A percentile compares a stretch with the other conserved stretches of the same genome.
Evolutionary conservation across 2,797 vertebrate species (phyloP).

Genomic region (Moxostoma hubbsi): DNA sequence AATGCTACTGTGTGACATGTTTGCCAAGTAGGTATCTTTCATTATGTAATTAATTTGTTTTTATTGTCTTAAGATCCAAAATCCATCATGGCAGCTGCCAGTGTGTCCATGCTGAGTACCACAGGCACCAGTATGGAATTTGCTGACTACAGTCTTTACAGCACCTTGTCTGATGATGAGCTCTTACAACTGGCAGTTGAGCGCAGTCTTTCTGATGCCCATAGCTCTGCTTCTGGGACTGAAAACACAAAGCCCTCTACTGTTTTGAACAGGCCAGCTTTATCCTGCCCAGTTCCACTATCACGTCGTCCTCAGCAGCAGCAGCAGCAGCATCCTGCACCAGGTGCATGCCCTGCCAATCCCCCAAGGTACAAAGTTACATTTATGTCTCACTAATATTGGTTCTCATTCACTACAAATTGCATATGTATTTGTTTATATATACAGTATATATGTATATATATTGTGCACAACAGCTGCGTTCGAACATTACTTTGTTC

Average conservation of each 20-base stretch:
- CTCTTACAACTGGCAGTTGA: constrained; percentile 90
- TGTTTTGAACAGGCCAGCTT: constrained; percentile 17
- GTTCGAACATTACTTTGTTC: too few species aligned
- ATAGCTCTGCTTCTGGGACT: not conserved
- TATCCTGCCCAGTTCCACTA: not conserved
- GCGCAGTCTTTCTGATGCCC: constrained; percentile 81
- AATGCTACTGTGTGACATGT: not conserved
- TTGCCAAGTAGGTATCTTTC: not conserved
- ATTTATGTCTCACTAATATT: not conserved
- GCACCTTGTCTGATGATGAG: constrained; percentile 87
- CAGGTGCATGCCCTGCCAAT: constrained; percentile 28
- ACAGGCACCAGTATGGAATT: constrained; percentile 67
- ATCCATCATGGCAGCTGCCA: constrained; percentile 63
- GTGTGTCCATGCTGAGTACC: constrained; percentile 63
- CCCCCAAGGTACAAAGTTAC: constrained; percentile 55
- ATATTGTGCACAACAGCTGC: too few species aligned
- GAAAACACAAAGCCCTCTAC: constrained; percentile 23
- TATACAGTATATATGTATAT: too few species aligned
- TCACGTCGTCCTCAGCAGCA: not conserved
- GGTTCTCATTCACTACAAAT: too few species aligned
- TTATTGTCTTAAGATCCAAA: not conserved
- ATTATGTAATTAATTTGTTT: constrained; percentile 2
- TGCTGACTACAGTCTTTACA: constrained; percentile 89
- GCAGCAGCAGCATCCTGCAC: not conserved
- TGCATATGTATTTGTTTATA: too few species aligned